Evolutionary conservation across 2,113 vertebrate genomes (phyloP), one percentile per base, ranked within the genome.

Genomic region (Leucopternis melanops): DNA sequence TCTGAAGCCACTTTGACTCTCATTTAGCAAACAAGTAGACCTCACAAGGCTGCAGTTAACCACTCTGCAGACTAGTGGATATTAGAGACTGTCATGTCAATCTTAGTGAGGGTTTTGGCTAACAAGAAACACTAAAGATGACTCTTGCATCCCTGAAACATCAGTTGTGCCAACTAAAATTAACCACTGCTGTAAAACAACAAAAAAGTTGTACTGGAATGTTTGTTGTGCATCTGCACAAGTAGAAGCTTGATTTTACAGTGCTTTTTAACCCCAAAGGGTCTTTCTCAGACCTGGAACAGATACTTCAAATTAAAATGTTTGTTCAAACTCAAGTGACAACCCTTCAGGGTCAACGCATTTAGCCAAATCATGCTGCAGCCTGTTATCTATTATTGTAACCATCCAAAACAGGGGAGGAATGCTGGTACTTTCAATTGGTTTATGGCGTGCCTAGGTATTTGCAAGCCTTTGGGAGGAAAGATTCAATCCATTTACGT

Each of bases 301-400:
- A 95, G 85, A 87, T 91, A 75, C 26, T 94, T 90, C 86, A 87
- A 94, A 90, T 94, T 73, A 94, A 94, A 95, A 88, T 91, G 81
- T 80, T 97, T 92, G 58, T 70, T 85, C 62, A 4, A 47, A 84
- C 62, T 85, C 73, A 81, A 85, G 70, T 3, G 0, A 70, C 11
- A 86, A 86, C 58, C 70, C 78, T 96, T 87, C 66, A 66, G 94
- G 95, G 96, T 96, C 97, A 96, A 91, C 94, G 36, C 63, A 88
- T 63, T 72, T 61, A 92, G 67, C 32, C 74, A 82, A 74, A 85
- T 95, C 96, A 19, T 90, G 95, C 78, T 85, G 62, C 71, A 96
- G 66, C 97, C 89, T 96, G 96, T 94, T 96, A 94, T 85, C 95
- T 92, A 7, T 85, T 85, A 57, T 32, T 82, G 78, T 32, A 96